phyloP scores from a whole-genome alignment of 2,888 invertebrate species.

The Tuberolachnus salignus region DNA sequence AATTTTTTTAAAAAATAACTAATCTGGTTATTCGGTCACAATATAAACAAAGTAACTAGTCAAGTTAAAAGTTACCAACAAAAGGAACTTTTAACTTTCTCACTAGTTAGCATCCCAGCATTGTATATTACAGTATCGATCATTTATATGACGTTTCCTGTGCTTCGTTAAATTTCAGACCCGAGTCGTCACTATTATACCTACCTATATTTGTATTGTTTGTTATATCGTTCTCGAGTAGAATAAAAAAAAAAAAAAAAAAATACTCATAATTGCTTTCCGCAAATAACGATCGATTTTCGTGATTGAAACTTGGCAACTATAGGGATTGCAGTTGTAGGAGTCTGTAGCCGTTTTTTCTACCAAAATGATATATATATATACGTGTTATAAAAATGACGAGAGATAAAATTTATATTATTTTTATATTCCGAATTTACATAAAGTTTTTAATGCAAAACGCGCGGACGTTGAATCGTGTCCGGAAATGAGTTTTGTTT shows the following conservation, averaged over 20 bases:
- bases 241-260: neutral
- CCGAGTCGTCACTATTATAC: too few species aligned
- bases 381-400: conserved; percentile 4
- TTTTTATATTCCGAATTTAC: neutral
- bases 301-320: conserved; percentile 12
- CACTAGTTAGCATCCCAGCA: too few species aligned
- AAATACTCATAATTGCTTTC: neutral
- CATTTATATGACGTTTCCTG: too few species aligned
- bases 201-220: too few species aligned
- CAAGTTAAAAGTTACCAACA: too few species aligned
- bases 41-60: too few species aligned
- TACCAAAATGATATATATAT: neutral
- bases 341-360: neutral
- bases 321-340: neutral
- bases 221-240: too few species aligned
- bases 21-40: too few species aligned
- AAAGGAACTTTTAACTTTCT: too few species aligned
- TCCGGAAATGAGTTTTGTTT: conserved; percentile 22
- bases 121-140: too few species aligned
- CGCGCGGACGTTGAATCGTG: conserved; percentile 5
- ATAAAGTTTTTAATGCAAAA: conserved; percentile 31
- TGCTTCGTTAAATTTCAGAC: too few species aligned
- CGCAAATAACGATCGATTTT: neutral
- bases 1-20: too few species aligned
- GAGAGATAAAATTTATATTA: neutral